Percentiles rank a stretch among this genome's conserved stretches.
phyloP scores from a whole-genome alignment of 2,888 invertebrate species.

The Nebria salina region DNA sequence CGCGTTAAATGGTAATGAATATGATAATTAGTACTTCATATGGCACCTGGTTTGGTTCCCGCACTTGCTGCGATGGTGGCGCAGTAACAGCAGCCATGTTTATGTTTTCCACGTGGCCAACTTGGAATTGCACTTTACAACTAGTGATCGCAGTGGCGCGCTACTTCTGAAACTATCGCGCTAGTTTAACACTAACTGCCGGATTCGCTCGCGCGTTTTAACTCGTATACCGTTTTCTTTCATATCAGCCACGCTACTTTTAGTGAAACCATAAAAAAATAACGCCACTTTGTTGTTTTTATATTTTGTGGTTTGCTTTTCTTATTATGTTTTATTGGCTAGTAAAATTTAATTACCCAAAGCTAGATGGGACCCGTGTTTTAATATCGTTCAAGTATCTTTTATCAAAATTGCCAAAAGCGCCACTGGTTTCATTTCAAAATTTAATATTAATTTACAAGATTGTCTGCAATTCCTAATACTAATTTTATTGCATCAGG shows the following conservation, averaged over 20 bases:
- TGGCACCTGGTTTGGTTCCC: slow-evolving; percentile 10
- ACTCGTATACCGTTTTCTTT: slow-evolving; percentile 42
- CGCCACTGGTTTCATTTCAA: neutral
- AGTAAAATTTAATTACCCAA: slow-evolving; percentile 44
- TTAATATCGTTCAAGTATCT: slow-evolving; percentile 43
- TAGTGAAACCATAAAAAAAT: slow-evolving; percentile 29
- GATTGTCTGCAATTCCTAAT: neutral
- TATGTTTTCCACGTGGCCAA: slow-evolving; percentile 37
- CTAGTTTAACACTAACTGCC: slow-evolving; percentile 34
- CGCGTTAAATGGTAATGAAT: slow-evolving; percentile 24
- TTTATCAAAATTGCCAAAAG: slow-evolving; percentile 25
- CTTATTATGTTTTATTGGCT: slow-evolving; percentile 45
- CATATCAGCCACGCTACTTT: slow-evolving; percentile 36
- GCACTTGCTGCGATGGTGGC: neutral
- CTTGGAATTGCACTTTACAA: slow-evolving; percentile 33
- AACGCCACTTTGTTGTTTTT: slow-evolving; percentile 36
- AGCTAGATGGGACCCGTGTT: slow-evolving; percentile 40
- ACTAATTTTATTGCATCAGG: too few relatives aligned
- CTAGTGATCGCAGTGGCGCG: neutral
- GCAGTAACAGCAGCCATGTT: slow-evolving; percentile 14
- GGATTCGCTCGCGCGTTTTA: slow-evolving; percentile 32
- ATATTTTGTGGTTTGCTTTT: slow-evolving; percentile 43
- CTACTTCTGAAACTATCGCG: slow-evolving; percentile 24
- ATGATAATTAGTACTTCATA: slow-evolving; percentile 16
- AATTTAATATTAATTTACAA: neutral